Evolutionary conservation across 2,888 invertebrate species (phyloP).

Genomic region (Drosophila demipolita): DNA sequence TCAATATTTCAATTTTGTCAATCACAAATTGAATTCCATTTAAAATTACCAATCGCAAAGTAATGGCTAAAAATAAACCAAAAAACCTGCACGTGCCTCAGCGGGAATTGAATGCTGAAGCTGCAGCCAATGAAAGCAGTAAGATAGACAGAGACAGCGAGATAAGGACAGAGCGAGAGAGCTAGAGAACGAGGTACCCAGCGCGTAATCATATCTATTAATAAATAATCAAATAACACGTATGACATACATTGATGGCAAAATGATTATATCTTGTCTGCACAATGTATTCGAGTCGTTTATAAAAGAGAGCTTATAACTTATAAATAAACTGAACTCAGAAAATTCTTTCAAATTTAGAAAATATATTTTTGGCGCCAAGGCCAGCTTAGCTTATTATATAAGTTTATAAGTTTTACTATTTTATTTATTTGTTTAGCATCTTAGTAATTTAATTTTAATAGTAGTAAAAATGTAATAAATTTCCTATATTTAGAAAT

Average conservation of each 20-base stretch:
- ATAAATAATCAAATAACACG: constrained; percentile 47
- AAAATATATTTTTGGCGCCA: background rate
- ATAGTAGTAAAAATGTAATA: background rate
- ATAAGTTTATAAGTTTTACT: background rate
- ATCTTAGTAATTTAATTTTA: background rate
- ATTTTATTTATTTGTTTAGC: background rate
- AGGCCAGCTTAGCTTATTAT: background rate
- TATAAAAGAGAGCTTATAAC: background rate
- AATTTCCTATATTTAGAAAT: background rate
- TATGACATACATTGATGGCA: constrained; percentile 38
- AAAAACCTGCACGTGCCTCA: constrained; percentile 45
- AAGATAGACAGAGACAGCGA: background rate
- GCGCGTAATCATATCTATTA: constrained; percentile 24
- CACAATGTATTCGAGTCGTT: background rate
- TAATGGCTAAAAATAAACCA: constrained; percentile 57
- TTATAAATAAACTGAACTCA: background rate
- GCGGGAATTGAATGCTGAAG: constrained; percentile 24
- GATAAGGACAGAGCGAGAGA: background rate
- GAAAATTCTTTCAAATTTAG: background rate
- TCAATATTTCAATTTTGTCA: constrained; percentile 38
- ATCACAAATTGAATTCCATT: constrained; percentile 53
- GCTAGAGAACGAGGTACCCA: background rate
- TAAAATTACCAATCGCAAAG: constrained; percentile 38
- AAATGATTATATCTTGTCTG: constrained; percentile 24
- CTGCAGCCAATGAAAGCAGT: background rate